Conservation (phyloP, 2,797 vertebrate species). For the Rhynchotus rufescens region DNA sequence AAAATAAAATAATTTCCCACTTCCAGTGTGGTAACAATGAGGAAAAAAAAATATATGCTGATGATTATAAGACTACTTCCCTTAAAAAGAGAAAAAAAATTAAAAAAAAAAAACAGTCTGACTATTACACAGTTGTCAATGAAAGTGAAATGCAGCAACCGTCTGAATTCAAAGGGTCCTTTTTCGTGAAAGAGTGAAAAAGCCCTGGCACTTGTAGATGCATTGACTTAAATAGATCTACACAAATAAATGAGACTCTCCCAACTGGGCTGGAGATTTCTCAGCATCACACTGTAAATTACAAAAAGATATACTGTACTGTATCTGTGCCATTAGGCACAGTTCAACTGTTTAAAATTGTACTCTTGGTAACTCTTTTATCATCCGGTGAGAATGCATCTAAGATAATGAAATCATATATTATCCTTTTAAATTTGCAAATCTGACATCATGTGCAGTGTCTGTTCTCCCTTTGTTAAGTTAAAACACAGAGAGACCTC, state of each 20-base stretch:
- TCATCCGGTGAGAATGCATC: conserved; percentile 17
- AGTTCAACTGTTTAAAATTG: conserved; percentile 21
- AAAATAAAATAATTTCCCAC: conserved; percentile 17
- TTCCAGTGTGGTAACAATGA: not conserved
- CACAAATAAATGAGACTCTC: conserved; percentile 24
- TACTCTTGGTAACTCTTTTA: conserved; percentile 35
- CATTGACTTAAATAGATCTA: conserved; percentile 41
- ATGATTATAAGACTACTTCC: conserved; percentile 48
- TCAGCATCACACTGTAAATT: conserved; percentile 28
- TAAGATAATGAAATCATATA: conserved; percentile 19
- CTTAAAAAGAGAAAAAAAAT: conserved; percentile 27
- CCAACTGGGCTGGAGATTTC: conserved; percentile 2
- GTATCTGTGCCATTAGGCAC: not conserved
- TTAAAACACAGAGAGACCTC: conserved; percentile 10
- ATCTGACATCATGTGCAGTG: not conserved
- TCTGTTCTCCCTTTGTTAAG: conserved; percentile 27
- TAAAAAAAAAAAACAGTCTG: not conserved
- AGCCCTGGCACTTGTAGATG: not conserved
- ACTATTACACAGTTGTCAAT: conserved; percentile 21
- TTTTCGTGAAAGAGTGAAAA: conserved; percentile 27
- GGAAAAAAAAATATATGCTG: conserved; percentile 7
- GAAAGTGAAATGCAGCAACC: conserved; percentile 50
- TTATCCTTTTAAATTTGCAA: conserved; percentile 29
- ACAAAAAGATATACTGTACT: conserved; percentile 20
- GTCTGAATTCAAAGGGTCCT: conserved; percentile 41